A percentile compares a stretch with the other conserved stretches of the same genome.
Evolutionary conservation across 2,888 invertebrate genomes (phyloP).

Genomic region (Stenolophus ochropezus): DNA sequence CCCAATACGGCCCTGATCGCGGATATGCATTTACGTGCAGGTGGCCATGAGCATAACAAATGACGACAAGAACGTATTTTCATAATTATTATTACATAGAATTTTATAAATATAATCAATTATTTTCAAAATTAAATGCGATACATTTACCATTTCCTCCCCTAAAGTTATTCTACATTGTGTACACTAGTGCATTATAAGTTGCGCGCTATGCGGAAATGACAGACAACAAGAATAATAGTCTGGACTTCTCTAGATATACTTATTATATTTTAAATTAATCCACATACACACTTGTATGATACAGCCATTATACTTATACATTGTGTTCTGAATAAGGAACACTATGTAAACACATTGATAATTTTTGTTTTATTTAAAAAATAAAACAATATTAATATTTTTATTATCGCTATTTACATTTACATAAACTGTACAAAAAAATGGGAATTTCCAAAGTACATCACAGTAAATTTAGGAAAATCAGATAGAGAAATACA

Average conservation of each 20-base stretch:
- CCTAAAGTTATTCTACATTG: background rate
- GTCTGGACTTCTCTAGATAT: background rate
- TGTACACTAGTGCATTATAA: background rate
- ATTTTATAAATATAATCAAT: slow-evolving; percentile 4
- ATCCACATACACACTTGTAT: background rate
- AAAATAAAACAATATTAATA: background rate
- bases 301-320: background rate
- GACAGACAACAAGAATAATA: background rate
- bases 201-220: background rate
- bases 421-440: slow-evolving; percentile 18
- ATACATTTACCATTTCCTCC: background rate
- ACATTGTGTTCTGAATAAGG: background rate
- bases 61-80: slow-evolving; percentile 18
- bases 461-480: background rate
- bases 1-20: slow-evolving; percentile 19
- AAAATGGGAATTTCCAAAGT: background rate
- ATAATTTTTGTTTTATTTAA: too few species aligned
- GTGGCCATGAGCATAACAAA: slow-evolving; percentile 45
- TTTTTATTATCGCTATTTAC: slow-evolving; percentile 17
- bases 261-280: background rate
- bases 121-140: slow-evolving; percentile 2
- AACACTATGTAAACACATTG: too few species aligned
- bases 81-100: slow-evolving; percentile 15
- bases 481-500: slow-evolving; percentile 6
- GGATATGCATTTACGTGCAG: slow-evolving; percentile 27